Conservation (phyloP, 2,888 invertebrate genomes). For the Pomacea canaliculata region DNA sequence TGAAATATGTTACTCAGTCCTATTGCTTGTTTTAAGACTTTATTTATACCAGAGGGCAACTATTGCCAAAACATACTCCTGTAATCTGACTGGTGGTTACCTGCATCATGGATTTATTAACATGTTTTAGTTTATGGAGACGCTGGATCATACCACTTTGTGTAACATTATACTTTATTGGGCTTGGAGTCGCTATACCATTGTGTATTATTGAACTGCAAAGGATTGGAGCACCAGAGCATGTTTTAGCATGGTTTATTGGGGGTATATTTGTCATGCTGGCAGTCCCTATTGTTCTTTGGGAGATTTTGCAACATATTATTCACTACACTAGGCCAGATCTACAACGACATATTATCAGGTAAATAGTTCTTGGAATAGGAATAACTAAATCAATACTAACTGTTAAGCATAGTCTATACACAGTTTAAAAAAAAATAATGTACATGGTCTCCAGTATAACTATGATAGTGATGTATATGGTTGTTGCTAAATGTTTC, state of each 20-base stretch:
- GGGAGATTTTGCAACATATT: slow-evolving; percentile 95
- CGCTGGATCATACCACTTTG: slow-evolving; percentile 91
- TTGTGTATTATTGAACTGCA: slow-evolving; percentile 85
- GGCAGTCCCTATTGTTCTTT: slow-evolving; percentile 91
- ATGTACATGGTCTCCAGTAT: too few species aligned
- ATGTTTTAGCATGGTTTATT: slow-evolving; percentile 83
- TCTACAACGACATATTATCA: slow-evolving; percentile 92
- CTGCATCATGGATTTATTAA: slow-evolving; percentile 37
- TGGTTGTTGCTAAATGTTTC: too few species aligned
- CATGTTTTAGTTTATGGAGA: slow-evolving; percentile 76
- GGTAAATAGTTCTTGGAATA: slow-evolving; percentile 72
- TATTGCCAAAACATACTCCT: too few species aligned
- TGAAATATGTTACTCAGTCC: too few species aligned
- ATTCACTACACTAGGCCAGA: slow-evolving; percentile 92
- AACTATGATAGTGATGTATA: too few species aligned
- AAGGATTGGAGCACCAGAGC: slow-evolving; percentile 78
- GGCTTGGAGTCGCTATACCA: slow-evolving; percentile 87
- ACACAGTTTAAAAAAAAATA: too few species aligned
- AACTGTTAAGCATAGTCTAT: too few species aligned
- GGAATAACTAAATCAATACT: too few species aligned
- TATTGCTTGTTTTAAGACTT: too few species aligned
- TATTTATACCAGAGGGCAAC: too few species aligned
- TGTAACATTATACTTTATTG: slow-evolving; percentile 82
- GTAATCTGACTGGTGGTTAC: background rate
- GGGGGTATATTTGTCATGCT: slow-evolving; percentile 92